Evolutionary conservation across 2,888 invertebrate species (phyloP).

Genomic region (Melipona bicolor): DNA sequence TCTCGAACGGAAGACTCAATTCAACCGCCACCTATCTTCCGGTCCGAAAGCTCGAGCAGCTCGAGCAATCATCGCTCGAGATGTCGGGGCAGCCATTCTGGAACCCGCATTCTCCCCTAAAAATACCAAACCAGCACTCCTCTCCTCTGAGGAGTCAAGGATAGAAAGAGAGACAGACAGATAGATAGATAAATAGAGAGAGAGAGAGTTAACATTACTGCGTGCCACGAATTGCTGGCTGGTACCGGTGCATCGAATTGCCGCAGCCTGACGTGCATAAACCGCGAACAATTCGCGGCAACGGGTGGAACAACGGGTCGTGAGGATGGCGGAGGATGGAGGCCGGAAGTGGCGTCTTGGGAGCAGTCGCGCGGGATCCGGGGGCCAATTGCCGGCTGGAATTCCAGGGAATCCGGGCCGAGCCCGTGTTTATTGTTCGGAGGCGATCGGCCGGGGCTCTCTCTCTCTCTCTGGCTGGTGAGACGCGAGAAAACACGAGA

Average conservation of each 20-base stretch:
- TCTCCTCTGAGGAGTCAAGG: neutral
- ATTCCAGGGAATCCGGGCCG: constrained; percentile 58
- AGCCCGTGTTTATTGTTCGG: constrained; percentile 64
- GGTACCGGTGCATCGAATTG: constrained; percentile 12
- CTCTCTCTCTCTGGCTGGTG: neutral
- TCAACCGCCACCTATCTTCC: neutral
- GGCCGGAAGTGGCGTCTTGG: constrained; percentile 69
- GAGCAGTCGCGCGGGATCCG: constrained; percentile 53
- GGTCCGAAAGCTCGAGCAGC: neutral
- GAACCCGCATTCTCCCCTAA: constrained; percentile 52
- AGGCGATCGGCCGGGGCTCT: constrained; percentile 16
- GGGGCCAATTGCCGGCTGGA: constrained; percentile 56
- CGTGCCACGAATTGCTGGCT: constrained; percentile 44
- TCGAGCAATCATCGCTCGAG: constrained; percentile 43
- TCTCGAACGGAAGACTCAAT: neutral
- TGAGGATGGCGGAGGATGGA: constrained; percentile 30
- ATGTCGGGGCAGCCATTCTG: constrained; percentile 34
- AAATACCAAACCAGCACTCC: constrained; percentile 35
- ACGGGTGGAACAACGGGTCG: constrained; percentile 1
- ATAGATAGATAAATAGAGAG: too few relatives aligned
- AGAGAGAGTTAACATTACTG: constrained; percentile 21
- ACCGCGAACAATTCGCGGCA: constrained; percentile 66
- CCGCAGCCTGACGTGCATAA: constrained; percentile 67
- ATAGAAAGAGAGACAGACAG: neutral
- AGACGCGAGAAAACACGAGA: constrained; percentile 61